Base-by-base conservation (phyloP, 1,140 invertebrate species). In the Vanessa tameamea region DNA sequence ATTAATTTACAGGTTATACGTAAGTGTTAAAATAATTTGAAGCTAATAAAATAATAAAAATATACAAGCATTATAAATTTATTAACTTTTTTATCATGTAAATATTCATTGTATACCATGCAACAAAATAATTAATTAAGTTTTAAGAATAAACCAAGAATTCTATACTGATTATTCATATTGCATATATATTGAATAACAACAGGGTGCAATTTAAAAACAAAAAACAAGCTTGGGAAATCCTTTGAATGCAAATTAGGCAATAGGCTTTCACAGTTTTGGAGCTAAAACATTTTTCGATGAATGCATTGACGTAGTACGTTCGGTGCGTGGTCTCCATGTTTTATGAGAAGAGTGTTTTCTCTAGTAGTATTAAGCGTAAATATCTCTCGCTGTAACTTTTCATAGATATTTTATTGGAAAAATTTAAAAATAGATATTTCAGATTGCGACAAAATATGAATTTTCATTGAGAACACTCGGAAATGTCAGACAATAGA, bases 161-260 rank as follows among this genome's bases (percentile, higher is more conserved):
- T 31, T 31, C 26, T 31, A 31, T 31, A 31, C 26, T 31, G 26
- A 31, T 6, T 31, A 4, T 4, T 31, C 26, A 31, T 31, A 31
- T 31, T 31, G 26, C 26, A 6, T 31, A 31, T 31, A 31, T 31
- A 31, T 31, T 31, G 6, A 31, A 31, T 31, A 66, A 75, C 73
- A 75, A 75, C 65, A 48, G 64, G 68, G 57, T 71, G 68, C 68
- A 61, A 75, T 75, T 66, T 70, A 59, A 43, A 65, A 75, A 75
- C 57, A 15, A 61, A 69, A 75, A 75, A 70, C 65, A 47, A 16
- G 26, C 68, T 47, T 47, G 65, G 55, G 47, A 59, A 70, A 71
- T 63, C 64, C 69, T 64, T 64, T 75, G 73, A 75, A 75, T 75
- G 64, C 69, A 75, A 75, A 75, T 75, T 66, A 75, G 69, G 63